phyloP scores from a whole-genome alignment of 2,113 vertebrate genomes.

The Hydropotes inermis region DNA sequence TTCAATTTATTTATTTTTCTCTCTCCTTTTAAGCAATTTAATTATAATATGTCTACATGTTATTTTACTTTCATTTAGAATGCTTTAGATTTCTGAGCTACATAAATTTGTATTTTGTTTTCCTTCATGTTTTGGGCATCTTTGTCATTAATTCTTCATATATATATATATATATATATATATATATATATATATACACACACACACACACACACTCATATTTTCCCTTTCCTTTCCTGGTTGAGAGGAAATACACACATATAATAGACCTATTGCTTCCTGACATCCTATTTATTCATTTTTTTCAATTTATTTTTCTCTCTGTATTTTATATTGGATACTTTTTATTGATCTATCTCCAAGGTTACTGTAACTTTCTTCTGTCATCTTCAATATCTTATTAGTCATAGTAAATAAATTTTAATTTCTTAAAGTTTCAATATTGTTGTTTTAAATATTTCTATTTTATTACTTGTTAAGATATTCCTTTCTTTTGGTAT shows the following conservation, averaged over 20 bases:
- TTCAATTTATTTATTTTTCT: neutral
- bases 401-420: neutral
- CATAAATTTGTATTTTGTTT: neutral
- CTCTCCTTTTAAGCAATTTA: neutral
- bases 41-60: neutral
- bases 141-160: neutral
- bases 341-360: neutral
- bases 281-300: neutral
- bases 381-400: neutral
- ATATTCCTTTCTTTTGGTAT: neutral
- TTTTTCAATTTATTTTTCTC: neutral
- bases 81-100: neutral
- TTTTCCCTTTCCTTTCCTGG: neutral
- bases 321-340: neutral
- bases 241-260: neutral
- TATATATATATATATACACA: no score
- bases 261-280: neutral
- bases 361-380: neutral
- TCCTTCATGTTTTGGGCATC: neutral
- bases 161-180: neutral
- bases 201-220: neutral
- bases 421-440: neutral
- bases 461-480: neutral
- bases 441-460: neutral
- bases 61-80: neutral